Base-by-base conservation (phyloP, 2,113 vertebrate species). In the Pituophis catenifer region DNA sequence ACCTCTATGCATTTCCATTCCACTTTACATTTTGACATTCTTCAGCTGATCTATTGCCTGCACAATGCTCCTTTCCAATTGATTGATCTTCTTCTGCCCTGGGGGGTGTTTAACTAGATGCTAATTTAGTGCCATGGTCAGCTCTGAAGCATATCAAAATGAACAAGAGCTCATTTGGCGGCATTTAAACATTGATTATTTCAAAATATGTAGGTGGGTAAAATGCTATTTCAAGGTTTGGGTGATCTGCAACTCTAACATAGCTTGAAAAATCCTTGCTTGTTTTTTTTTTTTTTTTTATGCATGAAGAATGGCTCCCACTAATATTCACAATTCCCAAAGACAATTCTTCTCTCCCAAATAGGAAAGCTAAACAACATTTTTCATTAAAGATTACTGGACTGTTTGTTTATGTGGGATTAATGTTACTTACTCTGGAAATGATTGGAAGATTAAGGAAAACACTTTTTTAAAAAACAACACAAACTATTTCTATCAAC, bases 91-190 rank as follows among this genome's bases (percentile, higher is more conserved):
- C 94, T 5, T 5, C 62, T 57, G 86, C 89, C 29, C 91, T 75
- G 81, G 2, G 11, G 65, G 50, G 11, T 12, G 87, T 65, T 90
- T 92, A 95, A 96, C 8, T 90, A 92, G 95, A 94, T 89, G 95
- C 75, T 95, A 93, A 96, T 96, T 94, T 88, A 95, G 90, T 92
- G 91, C 94, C 65, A 89, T 0, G 88, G 87, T 92, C 94, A 94
- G 81, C 91, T 86, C 88, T n/a, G 89, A 75, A 90, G 91, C 0
- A 53, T 57, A n/a, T 88, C 92, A 95, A 87, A 93, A 94, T 94
- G 90, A 92, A 96, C 17, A 70, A 52, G 92, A 58, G 52, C 48
- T 3, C 21, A 92, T 91, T 86, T 92, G 5, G 5, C 92, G 12
- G 92, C 44, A 94, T 55, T 23, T 75, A 87, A 75, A 19, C 85